Evolutionary conservation across 2,888 invertebrate species (phyloP).

Genomic region (Drosophila diplacantha): DNA sequence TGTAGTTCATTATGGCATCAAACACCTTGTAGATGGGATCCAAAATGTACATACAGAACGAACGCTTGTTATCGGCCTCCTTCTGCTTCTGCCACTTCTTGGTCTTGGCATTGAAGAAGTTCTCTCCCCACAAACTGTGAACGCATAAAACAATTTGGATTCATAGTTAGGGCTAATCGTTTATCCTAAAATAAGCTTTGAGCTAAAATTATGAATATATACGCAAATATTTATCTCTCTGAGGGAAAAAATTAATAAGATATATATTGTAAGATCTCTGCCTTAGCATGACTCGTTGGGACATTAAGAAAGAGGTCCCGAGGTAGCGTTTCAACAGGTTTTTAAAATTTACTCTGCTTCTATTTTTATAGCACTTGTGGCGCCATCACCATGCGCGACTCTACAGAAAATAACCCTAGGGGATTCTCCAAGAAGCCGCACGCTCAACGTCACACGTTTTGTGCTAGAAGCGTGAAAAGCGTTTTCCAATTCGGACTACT

Average conservation of each 20-base stretch:
- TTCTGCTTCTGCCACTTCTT: constrained; percentile 99
- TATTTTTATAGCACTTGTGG: constrained; percentile 82
- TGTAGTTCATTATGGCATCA: constrained; percentile 91
- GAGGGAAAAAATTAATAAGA: background rate
- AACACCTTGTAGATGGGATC: constrained; percentile 98
- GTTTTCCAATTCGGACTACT: constrained; percentile 43
- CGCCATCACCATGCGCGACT: constrained; percentile 65
- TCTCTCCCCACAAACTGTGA: constrained; percentile 95
- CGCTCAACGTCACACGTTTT: constrained; percentile 73
- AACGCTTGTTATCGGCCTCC: constrained; percentile 94
- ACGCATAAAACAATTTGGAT: background rate
- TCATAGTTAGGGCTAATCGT: no score
- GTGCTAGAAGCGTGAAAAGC: constrained; percentile 75
- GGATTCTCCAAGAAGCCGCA: constrained; percentile 47
- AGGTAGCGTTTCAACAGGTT: constrained; percentile 83
- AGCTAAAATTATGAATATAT: no score
- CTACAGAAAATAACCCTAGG: constrained; percentile 29
- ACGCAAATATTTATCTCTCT: background rate
- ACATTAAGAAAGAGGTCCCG: constrained; percentile 91
- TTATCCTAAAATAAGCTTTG: background rate
- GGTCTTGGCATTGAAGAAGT: constrained; percentile 97
- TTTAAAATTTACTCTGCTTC: constrained; percentile 80
- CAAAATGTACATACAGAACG: constrained; percentile 99
- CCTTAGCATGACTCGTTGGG: constrained; percentile 81
- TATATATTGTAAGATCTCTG: constrained; percentile 63